Evolutionary conservation across 2,888 invertebrate genomes (phyloP).

Genomic region (Pristionchus arcanus): DNA sequence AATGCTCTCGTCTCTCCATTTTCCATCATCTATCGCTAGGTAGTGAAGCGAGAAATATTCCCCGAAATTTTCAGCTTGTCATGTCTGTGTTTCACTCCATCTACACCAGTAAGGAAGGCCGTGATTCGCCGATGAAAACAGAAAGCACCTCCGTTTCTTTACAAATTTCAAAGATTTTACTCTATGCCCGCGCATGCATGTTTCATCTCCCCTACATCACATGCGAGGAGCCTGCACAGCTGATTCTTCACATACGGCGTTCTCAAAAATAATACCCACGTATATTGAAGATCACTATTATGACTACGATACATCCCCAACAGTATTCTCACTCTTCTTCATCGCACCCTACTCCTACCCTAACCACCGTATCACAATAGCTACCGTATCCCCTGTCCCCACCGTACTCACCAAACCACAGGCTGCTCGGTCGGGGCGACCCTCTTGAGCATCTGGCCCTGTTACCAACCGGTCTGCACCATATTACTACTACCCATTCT

Average conservation of each 20-base stretch:
- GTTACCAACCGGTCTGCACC: background rate
- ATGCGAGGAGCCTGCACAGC: no score
- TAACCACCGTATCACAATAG: no score
- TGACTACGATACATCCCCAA: no score
- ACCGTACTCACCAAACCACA: conserved; percentile 85
- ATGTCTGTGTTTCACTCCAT: background rate
- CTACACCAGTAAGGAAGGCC: background rate
- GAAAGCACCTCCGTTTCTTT: no score
- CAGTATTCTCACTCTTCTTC: no score
- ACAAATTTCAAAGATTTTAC: background rate
- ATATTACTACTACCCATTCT: background rate
- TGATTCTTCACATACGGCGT: no score
- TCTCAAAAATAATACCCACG: no score
- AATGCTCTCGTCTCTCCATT: background rate
- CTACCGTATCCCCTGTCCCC: background rate
- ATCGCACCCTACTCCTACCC: background rate
- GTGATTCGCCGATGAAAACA: background rate
- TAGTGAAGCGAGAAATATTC: no score
- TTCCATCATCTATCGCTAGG: no score
- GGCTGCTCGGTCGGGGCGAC: conserved; percentile 91
- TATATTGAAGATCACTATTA: no score
- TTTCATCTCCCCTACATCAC: background rate
- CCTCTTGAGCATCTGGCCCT: conserved; percentile 87
- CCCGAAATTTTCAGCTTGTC: background rate
- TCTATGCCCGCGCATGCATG: background rate